Conservation (phyloP, 2,113 vertebrate genomes). For the Lagopus leucura region DNA sequence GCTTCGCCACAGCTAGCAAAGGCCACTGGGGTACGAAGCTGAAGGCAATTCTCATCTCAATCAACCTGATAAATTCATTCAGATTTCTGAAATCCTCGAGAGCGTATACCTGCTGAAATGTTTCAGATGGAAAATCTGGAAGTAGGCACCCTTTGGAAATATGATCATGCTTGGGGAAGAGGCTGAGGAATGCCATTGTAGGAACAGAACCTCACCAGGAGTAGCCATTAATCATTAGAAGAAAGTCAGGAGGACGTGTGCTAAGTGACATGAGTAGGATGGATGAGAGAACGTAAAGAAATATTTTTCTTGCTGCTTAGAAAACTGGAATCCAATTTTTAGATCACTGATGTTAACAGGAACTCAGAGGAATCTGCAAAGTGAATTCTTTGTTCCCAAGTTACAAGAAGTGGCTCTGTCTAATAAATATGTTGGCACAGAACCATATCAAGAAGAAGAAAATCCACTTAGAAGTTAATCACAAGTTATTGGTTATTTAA, state of each 20-base stretch:
- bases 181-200: not conserved
- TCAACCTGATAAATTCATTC: not conserved
- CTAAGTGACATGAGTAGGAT: not conserved
- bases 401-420: not conserved
- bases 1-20: not conserved
- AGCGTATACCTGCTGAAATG: not conserved
- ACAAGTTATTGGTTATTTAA: not conserved
- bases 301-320: not conserved
- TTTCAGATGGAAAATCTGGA: not conserved
- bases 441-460: not conserved
- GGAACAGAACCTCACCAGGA: not conserved
- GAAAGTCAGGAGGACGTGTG: not conserved
- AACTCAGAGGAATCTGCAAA: not conserved
- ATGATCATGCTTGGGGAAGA: not conserved
- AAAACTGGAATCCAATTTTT: not conserved
- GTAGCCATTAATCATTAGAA: not conserved
- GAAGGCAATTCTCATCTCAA: not conserved
- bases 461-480: not conserved
- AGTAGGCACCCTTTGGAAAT: not conserved
- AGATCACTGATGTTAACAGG: not conserved
- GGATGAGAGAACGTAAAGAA: not conserved
- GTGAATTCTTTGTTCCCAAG: not conserved
- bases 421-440: not conserved
- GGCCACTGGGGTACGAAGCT: accelerated
- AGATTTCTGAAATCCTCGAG: not conserved